Evolutionary conservation across 2,113 vertebrate genomes (phyloP).

Genomic region (Aegithalos caudatus): DNA sequence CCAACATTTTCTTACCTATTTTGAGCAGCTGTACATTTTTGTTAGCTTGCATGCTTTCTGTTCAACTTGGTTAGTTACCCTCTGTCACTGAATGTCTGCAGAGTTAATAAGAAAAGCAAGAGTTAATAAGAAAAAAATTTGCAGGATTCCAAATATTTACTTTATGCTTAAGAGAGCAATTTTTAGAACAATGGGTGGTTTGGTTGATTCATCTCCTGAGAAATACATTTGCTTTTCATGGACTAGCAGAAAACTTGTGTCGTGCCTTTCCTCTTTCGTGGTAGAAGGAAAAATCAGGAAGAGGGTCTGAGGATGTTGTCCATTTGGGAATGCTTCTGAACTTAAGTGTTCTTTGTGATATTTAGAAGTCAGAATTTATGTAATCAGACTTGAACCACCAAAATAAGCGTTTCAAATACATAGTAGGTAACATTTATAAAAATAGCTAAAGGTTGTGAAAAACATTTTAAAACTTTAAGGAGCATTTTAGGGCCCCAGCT

Average conservation of each 20-base stretch:
- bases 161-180: neutral
- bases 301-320: neutral
- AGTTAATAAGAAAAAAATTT: neutral
- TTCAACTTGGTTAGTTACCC: neutral
- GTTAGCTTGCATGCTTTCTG: neutral
- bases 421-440: neutral
- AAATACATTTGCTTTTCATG: neutral
- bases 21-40: neutral
- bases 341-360: neutral
- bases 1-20: neutral
- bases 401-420: neutral
- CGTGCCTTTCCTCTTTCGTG: neutral
- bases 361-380: neutral
- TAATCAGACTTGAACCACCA: neutral
- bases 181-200: neutral
- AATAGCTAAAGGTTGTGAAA: neutral
- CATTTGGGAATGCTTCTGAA: neutral
- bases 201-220: neutral
- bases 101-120: too few species aligned
- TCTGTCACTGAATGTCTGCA: neutral
- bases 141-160: neutral
- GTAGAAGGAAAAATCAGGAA: neutral
- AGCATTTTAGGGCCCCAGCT: neutral
- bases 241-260: neutral
- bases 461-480: neutral